phyloP scores from a whole-genome alignment of 2,797 vertebrate species.

The Acanthopagrus latus region DNA sequence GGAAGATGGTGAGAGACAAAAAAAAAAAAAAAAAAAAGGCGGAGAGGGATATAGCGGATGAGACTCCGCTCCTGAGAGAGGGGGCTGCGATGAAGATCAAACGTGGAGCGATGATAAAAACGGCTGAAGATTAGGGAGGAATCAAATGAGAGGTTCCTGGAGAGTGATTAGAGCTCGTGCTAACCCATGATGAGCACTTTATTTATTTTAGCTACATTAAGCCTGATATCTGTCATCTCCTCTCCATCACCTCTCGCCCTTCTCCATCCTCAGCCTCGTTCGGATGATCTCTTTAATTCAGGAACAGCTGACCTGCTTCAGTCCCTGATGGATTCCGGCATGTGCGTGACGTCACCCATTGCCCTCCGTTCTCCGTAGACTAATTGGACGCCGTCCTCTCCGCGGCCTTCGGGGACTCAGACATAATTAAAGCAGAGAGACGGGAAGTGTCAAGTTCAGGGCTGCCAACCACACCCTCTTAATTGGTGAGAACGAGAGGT shows the following conservation, averaged over 20 bases:
- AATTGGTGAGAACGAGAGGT: slow-evolving; percentile 71
- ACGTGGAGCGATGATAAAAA: slow-evolving; percentile 35
- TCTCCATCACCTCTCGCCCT: slow-evolving; percentile 44
- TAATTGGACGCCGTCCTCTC: slow-evolving; percentile 75
- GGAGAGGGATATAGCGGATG: slow-evolving; percentile 42
- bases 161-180: slow-evolving; percentile 42
- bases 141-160: slow-evolving; percentile 50
- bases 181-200: slow-evolving; percentile 43
- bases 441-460: slow-evolving; percentile 67
- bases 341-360: slow-evolving; percentile 52
- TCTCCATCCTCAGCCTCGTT: slow-evolving; percentile 19
- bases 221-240: slow-evolving; percentile 34
- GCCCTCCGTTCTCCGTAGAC: slow-evolving; percentile 40
- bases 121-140: slow-evolving; percentile 27
- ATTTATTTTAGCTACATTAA: slow-evolving; percentile 50
- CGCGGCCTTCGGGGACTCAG: slow-evolving; percentile 67
- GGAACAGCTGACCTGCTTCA: slow-evolving; percentile 41
- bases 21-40: slow-evolving; percentile 37
- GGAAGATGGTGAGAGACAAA: slow-evolving; percentile 27
- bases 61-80: slow-evolving; percentile 18
- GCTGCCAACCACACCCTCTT: slow-evolving; percentile 75
- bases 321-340: slow-evolving; percentile 47
- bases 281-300: slow-evolving; percentile 31
- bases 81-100: slow-evolving; percentile 55
- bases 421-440: slow-evolving; percentile 74